A percentile compares a stretch with the other conserved stretches of the same genome.
phyloP scores from a whole-genome alignment of 2,888 invertebrate genomes.

The Erannis defoliaria region DNA sequence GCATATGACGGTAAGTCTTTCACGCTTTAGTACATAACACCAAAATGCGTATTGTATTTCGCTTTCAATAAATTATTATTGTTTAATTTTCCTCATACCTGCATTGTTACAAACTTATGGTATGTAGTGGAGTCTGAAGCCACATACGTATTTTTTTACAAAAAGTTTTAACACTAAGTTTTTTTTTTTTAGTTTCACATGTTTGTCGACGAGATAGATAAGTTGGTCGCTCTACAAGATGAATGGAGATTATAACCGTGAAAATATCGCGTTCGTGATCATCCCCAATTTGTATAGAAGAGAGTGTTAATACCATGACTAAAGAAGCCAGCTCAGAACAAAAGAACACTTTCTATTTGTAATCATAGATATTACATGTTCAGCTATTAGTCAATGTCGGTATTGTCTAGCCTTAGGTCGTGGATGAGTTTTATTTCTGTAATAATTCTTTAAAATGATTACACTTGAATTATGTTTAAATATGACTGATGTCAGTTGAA shows the following conservation, averaged over 20 bases:
- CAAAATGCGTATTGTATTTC: not conserved
- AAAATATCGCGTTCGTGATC: constrained; percentile 38
- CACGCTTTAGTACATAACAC: constrained; percentile 1
- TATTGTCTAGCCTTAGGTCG: not conserved
- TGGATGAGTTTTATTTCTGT: not conserved
- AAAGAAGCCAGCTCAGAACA: constrained; percentile 15
- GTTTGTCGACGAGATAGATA: not conserved
- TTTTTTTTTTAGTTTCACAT: not conserved
- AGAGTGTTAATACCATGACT: constrained; percentile 22
- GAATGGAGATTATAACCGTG: constrained; percentile 27
- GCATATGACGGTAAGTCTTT: too few species aligned
- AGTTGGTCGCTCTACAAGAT: constrained; percentile 1
- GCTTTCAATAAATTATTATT: constrained; percentile 2
- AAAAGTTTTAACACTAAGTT: too few species aligned
- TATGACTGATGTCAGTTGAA: too few species aligned
- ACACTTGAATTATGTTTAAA: too few species aligned
- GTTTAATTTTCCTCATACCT: constrained; percentile 15
- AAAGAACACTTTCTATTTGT: constrained; percentile 32
- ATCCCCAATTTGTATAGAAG: constrained; percentile 35
- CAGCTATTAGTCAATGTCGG: constrained; percentile 9
- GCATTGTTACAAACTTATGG: not conserved
- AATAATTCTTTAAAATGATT: not conserved
- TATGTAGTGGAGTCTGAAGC: not conserved
- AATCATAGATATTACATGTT: constrained; percentile 19
- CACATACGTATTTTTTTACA: not conserved